Percentiles rank a stretch among this genome's conserved stretches.
These are phyloP conservation scores for Luehdorfia chinensis DNA, from an alignment of 1,140 invertebrate species.

Conservation along the genomic window DNA sequence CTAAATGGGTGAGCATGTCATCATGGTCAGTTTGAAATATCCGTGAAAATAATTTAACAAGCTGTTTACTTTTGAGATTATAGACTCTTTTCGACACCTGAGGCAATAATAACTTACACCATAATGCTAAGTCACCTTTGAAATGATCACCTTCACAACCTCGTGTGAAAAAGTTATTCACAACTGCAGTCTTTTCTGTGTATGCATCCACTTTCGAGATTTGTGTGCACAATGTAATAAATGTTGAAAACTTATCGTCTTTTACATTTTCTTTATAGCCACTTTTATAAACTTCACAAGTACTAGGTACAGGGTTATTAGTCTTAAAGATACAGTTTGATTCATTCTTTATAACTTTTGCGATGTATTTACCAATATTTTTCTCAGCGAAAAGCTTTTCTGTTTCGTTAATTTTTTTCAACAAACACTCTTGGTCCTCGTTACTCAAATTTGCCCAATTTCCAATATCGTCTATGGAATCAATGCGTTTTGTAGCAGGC, in stretches of 20 bases:
- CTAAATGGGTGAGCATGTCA: conserved; percentile 91
- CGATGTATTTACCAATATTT: conserved; percentile 68
- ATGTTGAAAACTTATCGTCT: conserved; percentile 88
- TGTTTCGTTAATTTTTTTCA: conserved; percentile 79
- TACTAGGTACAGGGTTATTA: conserved; percentile 11
- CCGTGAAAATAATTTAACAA: conserved; percentile 92
- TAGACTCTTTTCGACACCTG: conserved; percentile 90
- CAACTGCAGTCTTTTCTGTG: conserved; percentile 87
- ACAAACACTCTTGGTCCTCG: conserved; percentile 83
- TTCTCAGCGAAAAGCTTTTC: conserved; percentile 75
- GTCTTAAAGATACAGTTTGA: conserved; percentile 19
- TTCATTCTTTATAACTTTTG: conserved; percentile 62
- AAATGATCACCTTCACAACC: conserved; percentile 83
- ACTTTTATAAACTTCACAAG: conserved; percentile 21
- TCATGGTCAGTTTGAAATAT: conserved; percentile 86
- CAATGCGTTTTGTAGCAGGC: conserved; percentile 89
- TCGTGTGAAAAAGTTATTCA: conserved; percentile 83
- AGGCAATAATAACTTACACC: conserved; percentile 91
- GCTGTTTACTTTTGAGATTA: conserved; percentile 94
- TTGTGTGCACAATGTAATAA: conserved; percentile 86
- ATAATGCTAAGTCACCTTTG: conserved; percentile 87
- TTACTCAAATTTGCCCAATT: conserved; percentile 84
- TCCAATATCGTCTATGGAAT: conserved; percentile 86
- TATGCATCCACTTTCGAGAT: conserved; percentile 88
- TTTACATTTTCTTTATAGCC: conserved; percentile 46